Percentiles rank a stretch among this genome's conserved stretches.
Conservation (phyloP, 2,888 invertebrate species). For the Scaptomyza tumidula region DNA sequence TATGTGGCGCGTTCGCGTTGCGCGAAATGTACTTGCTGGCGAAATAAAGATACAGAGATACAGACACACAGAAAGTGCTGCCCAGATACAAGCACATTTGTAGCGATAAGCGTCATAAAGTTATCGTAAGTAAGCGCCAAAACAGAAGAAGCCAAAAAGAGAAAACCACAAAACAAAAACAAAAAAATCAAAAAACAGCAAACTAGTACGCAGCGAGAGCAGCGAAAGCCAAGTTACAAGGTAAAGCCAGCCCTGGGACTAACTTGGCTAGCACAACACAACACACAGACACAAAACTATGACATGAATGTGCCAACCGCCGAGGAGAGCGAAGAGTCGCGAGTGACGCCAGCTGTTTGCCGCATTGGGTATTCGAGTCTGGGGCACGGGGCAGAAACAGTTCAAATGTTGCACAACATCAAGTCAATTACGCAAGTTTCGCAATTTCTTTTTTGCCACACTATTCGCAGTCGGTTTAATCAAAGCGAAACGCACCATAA, state of each 20-base stretch:
- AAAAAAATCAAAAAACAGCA: conserved; percentile 1
- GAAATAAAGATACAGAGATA: conserved; percentile 79
- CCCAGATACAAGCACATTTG: conserved; percentile 78
- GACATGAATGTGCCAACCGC: conserved; percentile 41
- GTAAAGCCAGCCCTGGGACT: conserved; percentile 41
- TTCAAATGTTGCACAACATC: conserved; percentile 55
- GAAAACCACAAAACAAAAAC: conserved; percentile 1
- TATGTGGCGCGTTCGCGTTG: conserved; percentile 61
- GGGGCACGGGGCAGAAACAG: conserved; percentile 11
- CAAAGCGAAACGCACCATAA: conserved; percentile 41
- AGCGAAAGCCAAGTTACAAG: conserved; percentile 56
- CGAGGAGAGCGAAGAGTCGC: neutral
- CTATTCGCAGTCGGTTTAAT: conserved; percentile 57
- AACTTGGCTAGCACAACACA: conserved; percentile 33
- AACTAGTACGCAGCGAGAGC: conserved; percentile 15
- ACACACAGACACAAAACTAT: conserved; percentile 53
- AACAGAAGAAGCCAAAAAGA: conserved; percentile 57
- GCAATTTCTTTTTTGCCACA: conserved; percentile 30
- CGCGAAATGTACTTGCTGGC: conserved; percentile 76
- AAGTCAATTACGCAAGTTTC: conserved; percentile 74
- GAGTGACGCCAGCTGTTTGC: conserved; percentile 21
- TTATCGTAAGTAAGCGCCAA: conserved; percentile 80
- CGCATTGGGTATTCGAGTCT: conserved; percentile 16
- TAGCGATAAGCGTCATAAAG: conserved; percentile 79
- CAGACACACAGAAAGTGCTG: conserved; percentile 47